Evolutionary conservation across 2,113 vertebrate genomes (phyloP), one percentile per base, ranked within the genome.

Genomic region (Empidonax alnorum): DNA sequence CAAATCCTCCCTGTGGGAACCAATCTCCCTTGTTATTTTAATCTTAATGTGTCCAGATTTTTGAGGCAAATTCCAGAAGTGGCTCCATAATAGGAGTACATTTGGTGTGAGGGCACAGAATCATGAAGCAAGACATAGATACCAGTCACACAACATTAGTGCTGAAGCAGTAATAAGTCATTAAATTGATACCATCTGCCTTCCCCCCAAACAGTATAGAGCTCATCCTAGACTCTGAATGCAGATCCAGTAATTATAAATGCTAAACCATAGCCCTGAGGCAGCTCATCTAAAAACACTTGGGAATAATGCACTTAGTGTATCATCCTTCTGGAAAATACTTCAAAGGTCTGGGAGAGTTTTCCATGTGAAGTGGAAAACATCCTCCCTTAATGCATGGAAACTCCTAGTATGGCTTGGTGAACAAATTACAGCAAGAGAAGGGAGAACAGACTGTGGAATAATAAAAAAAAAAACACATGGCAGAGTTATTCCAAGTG

Each of bases 141-240:
- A 90, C 79, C 62, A 83, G 67, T 69, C 90, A 66, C 28, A 73
- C 47, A 95, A 87, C 66, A 62, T 61, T 84, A 86, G 79, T 53
- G 72, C 72, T 62, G 80, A 96, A 89, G 65, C 50, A 62, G 72
- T 76, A 95, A 92, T 49, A 95, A 86, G 58, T 92, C 58, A 88
- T 79, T 80, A 88, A 86, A 96, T 23, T n/a, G 52, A 73, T 69
- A 94, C 65, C 91, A 96, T 90, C 94, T 95, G 91, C 84, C 68
- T 89, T 28, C 27, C 24, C 47, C 35, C 28, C 15, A 66, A 84
- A 92, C 2, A 17, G 68, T 23, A 44, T 0, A 83, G n/a, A 86
- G 44, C 53, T 83, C 63, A 86, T 73, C 44, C 76, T 23, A 72
- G 44, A 65, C 63, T 90, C 86, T 28, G 59, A 88, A 93, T 69